A percentile compares a stretch with the other conserved stretches of the same genome.
Conservation (phyloP, 2,797 vertebrate species). For the Rhabdomys pumilio region DNA sequence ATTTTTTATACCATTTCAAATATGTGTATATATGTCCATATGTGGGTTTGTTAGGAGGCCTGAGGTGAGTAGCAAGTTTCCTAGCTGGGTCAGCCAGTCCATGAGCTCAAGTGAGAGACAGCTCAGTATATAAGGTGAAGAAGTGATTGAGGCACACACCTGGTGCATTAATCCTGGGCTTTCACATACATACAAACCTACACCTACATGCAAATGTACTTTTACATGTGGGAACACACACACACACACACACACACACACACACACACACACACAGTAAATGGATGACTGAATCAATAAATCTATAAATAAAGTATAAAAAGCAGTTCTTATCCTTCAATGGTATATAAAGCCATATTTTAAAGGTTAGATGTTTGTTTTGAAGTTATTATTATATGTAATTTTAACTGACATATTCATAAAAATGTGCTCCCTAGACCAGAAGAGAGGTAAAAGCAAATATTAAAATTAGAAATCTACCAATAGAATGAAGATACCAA, state of each 20-base stretch:
- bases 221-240: no score
- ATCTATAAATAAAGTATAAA: neutral
- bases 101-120: neutral
- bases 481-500: neutral
- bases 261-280: no score
- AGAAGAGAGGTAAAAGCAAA: slow-evolving; percentile 4
- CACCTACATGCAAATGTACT: neutral
- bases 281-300: neutral
- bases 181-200: no score
- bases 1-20: no score
- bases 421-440: neutral
- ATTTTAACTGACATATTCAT: neutral
- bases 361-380: slow-evolving; percentile 19
- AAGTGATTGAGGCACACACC: neutral
- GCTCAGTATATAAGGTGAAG: no score
- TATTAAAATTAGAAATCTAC: neutral
- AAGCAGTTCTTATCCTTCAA: neutral
- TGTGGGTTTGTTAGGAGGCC: no score
- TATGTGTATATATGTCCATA: no score
- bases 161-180: neutral
- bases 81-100: no score
- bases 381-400: neutral
- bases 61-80: neutral
- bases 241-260: neutral
- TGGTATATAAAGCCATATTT: neutral